Conservation (phyloP, 2,888 invertebrate genomes). For the Ryuthela nishihirai region DNA sequence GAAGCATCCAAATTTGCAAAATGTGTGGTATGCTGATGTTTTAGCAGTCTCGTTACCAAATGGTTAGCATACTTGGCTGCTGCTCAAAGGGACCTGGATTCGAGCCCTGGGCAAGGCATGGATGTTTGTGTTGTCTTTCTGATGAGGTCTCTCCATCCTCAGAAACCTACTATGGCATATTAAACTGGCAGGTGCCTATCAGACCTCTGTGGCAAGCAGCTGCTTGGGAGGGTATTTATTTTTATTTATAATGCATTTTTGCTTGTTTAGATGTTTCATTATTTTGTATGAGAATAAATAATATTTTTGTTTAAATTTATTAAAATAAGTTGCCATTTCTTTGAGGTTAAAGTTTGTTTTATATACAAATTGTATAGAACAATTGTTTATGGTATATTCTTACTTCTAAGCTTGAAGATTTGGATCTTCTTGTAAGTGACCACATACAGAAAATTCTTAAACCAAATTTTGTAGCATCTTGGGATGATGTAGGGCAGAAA, state of each 20-base stretch:
- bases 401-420: conserved; percentile 70
- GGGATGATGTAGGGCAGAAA: conserved; percentile 65
- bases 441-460: conserved; percentile 76
- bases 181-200: too few species aligned
- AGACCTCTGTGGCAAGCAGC: too few species aligned
- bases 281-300: neutral
- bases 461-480: conserved; percentile 71
- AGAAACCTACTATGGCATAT: too few species aligned
- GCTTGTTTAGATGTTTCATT: neutral
- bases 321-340: neutral
- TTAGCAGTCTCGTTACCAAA: too few species aligned
- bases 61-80: too few species aligned
- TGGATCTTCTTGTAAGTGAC: conserved; percentile 79
- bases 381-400: neutral
- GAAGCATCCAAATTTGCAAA: too few species aligned
- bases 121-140: too few species aligned
- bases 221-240: neutral
- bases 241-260: neutral
- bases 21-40: too few species aligned
- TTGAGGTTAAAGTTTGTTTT: neutral
- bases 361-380: neutral
- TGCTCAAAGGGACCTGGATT: too few species aligned
- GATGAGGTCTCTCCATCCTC: too few species aligned
- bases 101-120: too few species aligned
- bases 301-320: neutral